phyloP scores from a whole-genome alignment of 1,140 invertebrate species.

The Campoletis sonorensis region DNA sequence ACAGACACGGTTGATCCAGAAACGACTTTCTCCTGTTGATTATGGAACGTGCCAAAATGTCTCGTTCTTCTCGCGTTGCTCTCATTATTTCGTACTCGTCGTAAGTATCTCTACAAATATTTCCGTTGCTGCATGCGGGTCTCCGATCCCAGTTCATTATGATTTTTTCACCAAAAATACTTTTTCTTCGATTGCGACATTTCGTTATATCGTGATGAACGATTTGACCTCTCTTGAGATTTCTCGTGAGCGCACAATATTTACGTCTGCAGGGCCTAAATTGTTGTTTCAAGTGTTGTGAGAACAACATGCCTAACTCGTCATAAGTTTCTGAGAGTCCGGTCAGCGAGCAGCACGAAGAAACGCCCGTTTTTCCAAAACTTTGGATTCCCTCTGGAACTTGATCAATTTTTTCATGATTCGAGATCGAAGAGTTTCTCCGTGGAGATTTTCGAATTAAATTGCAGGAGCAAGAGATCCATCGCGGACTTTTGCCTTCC shows the following conservation, averaged over 20 bases:
- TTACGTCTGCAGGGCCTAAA: slow-evolving; percentile 44
- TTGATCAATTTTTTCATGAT: neutral
- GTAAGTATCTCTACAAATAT: slow-evolving; percentile 49
- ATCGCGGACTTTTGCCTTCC: neutral
- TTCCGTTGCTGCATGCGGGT: slow-evolving; percentile 42
- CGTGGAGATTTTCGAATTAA: neutral
- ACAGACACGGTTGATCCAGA: slow-evolving; percentile 48
- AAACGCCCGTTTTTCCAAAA: neutral
- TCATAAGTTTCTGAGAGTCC: slow-evolving; percentile 47
- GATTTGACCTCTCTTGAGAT: slow-evolving; percentile 8
- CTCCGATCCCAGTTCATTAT: slow-evolving; percentile 3
- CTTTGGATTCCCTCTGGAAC: neutral
- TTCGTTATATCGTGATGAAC: slow-evolving; percentile 40
- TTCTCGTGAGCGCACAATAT: slow-evolving; percentile 46
- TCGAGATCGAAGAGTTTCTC: neutral
- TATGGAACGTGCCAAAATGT: slow-evolving; percentile 30
- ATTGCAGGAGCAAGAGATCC: slow-evolving; percentile 11
- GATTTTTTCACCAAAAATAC: slow-evolving; percentile 23
- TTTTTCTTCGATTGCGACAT: slow-evolving; percentile 35
- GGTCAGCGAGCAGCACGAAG: slow-evolving; percentile 9
- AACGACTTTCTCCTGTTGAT: slow-evolving; percentile 48
- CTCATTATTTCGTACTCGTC: slow-evolving; percentile 50
- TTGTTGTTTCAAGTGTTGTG: slow-evolving; percentile 49
- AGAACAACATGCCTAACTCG: slow-evolving; percentile 49
- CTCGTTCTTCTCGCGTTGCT: slow-evolving; percentile 19